Evolutionary conservation across 2,113 vertebrate genomes (phyloP), one percentile per base, ranked within the genome.

Genomic region (Lethenteron camtschaticum): DNA sequence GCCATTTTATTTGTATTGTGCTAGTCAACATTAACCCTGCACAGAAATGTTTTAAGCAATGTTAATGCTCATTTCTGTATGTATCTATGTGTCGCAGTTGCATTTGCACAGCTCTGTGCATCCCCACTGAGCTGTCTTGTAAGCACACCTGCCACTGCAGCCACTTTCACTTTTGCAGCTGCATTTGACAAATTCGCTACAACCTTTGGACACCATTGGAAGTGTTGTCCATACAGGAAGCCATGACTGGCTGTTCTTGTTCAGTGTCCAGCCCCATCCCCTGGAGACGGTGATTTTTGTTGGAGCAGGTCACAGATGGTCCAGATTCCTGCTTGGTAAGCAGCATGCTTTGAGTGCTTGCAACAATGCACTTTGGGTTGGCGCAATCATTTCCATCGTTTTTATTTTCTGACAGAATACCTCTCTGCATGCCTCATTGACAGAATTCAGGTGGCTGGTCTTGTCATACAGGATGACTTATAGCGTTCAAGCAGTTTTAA

Each of bases 111-210:
- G 63, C 24, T 66, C 10, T 16, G 63, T 66, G 63, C 63, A 8
- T 24, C 24, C 10, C 10, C 63, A 66, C n/a, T 20, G 10, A 16
- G 63, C 9, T 9, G 9, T 66, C 20, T 20, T 66, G 63, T 20
- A 66, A 16, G 63, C 63, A 11, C 63, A 9, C 63, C 63, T 11
- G 9, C n/a, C 10, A 20, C 63, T 20, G 20, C 63, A 66, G n/a
- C 63, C 63, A 66, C 63, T 66, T 66, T 66, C n/a, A 66, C n/a
- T 66, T 9, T 66, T 66, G 63, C 63, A 66, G 63, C 63, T 66
- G 20, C 63, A 66, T 66, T 66, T 66, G 63, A 66, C 63, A 1
- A 66, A 9, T 66, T 66, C 63, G 20, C 63, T 66, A 20, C 63
- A 66, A 20, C n/a, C 9, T 11, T 66, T 66, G 9, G 63, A 66